Percentiles rank a stretch among this genome's conserved stretches.
These are phyloP conservation scores for Drosophila gaucha DNA, from an alignment of 2,888 invertebrate species.

Conservation along the genomic window DNA sequence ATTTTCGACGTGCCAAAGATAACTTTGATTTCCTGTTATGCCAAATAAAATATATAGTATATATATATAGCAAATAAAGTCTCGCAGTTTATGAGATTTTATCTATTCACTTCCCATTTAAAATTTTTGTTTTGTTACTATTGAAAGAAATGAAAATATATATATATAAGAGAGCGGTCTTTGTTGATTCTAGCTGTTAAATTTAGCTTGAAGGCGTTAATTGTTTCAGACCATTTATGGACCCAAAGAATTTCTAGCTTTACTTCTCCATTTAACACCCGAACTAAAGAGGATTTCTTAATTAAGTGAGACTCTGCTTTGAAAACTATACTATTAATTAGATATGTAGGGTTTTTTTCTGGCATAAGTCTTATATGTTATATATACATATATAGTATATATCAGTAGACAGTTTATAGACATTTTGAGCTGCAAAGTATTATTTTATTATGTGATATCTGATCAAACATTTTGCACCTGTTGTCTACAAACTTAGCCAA, in stretches of 20 bases:
- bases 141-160: background rate
- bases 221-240: constrained; percentile 32
- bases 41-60: background rate
- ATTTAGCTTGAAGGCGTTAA: constrained; percentile 55
- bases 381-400: background rate
- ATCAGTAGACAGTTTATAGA: constrained; percentile 2
- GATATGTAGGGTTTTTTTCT: too few relatives aligned
- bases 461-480: constrained; percentile 33
- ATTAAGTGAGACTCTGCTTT: constrained; percentile 6
- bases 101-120: constrained; percentile 18
- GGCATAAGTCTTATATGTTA: background rate
- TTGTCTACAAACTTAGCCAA: constrained; percentile 4
- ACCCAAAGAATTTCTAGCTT: constrained; percentile 10
- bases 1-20: background rate
- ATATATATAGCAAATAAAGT: background rate
- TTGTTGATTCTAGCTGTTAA: constrained; percentile 28
- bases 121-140: background rate
- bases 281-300: constrained; percentile 16
- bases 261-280: constrained; percentile 12
- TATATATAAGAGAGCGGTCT: background rate
- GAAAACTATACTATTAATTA: too few relatives aligned
- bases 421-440: constrained; percentile 20
- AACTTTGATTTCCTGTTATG: background rate
- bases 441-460: constrained; percentile 10
- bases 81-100: background rate